Evolutionary conservation across 2,888 invertebrate genomes (phyloP).

Genomic region (Lissocephala sabroskyi): DNA sequence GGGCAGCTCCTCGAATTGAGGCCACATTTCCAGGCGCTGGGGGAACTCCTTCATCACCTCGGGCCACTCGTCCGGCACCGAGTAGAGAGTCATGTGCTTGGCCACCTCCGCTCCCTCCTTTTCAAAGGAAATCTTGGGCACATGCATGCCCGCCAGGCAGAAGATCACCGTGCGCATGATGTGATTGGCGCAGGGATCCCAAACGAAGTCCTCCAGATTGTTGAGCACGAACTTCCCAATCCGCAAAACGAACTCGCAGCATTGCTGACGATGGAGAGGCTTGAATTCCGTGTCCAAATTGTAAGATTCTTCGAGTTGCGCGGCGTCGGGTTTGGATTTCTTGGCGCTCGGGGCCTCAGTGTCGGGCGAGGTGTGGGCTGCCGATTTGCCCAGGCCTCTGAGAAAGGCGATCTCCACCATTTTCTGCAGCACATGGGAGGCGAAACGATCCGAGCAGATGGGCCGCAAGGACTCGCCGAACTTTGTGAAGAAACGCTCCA

Average conservation of each 20-base stretch:
- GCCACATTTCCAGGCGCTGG: conserved; percentile 79
- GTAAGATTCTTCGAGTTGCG: conserved; percentile 61
- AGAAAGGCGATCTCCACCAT: conserved; percentile 73
- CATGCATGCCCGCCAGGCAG: conserved; percentile 79
- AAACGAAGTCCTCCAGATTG: conserved; percentile 88
- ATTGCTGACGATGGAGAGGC: conserved; percentile 74
- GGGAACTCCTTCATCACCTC: conserved; percentile 79
- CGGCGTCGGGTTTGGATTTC: conserved; percentile 39
- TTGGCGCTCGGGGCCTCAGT: conserved; percentile 52
- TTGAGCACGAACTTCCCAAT: conserved; percentile 84
- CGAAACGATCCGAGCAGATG: conserved; percentile 83
- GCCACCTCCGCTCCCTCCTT: conserved; percentile 63
- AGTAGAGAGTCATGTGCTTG: conserved; percentile 61
- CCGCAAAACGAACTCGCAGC: conserved; percentile 79
- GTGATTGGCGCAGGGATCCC: conserved; percentile 84
- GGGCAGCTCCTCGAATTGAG: conserved; percentile 83
- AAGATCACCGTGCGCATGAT: conserved; percentile 82
- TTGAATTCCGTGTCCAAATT: conserved; percentile 69
- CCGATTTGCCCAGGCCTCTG: conserved; percentile 51
- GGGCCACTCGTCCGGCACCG: conserved; percentile 76
- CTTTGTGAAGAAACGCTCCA: conserved; percentile 78
- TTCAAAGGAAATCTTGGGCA: conserved; percentile 73
- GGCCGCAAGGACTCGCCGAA: conserved; percentile 80
- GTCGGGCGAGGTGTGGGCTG: conserved; percentile 36
- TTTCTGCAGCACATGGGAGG: conserved; percentile 85